A percentile compares a stretch with the other conserved stretches of the same genome.
phyloP scores from a whole-genome alignment of 2,113 vertebrate species.

The Rostratula benghalensis region DNA sequence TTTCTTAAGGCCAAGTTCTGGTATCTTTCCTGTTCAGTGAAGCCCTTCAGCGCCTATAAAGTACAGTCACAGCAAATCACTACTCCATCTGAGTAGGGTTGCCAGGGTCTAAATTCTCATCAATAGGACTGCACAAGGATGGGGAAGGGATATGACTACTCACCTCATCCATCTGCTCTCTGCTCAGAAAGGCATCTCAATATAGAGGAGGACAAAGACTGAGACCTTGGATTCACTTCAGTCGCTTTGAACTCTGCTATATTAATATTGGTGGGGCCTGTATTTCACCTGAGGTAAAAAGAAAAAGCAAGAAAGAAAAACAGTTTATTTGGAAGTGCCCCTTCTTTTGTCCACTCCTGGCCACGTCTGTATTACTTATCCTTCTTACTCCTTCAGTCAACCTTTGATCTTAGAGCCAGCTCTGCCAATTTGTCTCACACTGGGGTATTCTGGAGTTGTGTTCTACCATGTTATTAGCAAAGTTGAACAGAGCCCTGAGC shows the following conservation, averaged over 20 bases:
- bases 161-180: background rate
- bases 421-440: conserved; percentile 17
- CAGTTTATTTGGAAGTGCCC: background rate
- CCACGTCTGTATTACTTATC: background rate
- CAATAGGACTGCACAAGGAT: background rate
- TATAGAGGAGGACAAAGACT: background rate
- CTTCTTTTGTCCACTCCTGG: background rate
- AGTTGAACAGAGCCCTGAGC: conserved; percentile 46
- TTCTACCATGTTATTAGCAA: conserved; percentile 45
- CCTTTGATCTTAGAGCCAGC: conserved; percentile 54
- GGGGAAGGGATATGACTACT: background rate
- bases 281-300: conserved; percentile 12
- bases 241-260: background rate
- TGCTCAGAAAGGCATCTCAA: background rate
- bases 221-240: conserved; percentile 30
- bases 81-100: background rate
- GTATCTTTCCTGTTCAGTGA: conserved; percentile 15
- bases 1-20: conserved; percentile 50
- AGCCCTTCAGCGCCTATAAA: background rate
- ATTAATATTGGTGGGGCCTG: background rate
- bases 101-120: conserved; percentile 7
- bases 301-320: background rate
- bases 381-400: background rate
- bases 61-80: conserved; percentile 1
- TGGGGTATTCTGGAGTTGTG: background rate